Conservation (phyloP, 2,888 invertebrate species). For the Pachymerium ferrugineum region DNA sequence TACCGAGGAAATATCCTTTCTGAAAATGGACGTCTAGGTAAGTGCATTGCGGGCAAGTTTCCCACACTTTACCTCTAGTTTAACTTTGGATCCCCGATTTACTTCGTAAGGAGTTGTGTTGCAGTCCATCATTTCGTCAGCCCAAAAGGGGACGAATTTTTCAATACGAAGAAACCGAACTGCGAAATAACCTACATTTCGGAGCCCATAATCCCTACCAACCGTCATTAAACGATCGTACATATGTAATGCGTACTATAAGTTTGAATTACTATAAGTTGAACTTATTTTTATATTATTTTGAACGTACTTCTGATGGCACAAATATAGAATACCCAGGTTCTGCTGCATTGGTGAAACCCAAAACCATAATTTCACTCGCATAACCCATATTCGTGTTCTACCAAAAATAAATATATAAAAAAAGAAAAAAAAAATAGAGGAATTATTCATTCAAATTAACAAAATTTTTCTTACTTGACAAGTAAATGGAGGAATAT, state of each 20-base stretch:
- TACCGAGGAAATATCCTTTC: constrained; percentile 62
- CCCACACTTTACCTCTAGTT: constrained; percentile 50
- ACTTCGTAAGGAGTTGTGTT: constrained; percentile 61
- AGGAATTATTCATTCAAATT: neutral
- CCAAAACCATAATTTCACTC: constrained; percentile 64
- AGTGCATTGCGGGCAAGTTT: too few species aligned
- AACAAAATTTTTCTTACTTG: constrained; percentile 49
- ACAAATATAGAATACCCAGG: constrained; percentile 65
- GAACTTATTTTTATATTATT: neutral
- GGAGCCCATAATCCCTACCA: constrained; percentile 61
- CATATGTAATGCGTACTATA: constrained; percentile 63
- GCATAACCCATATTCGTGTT: constrained; percentile 62
- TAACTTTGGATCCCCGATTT: constrained; percentile 58
- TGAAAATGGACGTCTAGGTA: too few species aligned
- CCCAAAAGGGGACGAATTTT: constrained; percentile 67
- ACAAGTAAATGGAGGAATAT: constrained; percentile 60
- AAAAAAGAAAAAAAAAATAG: constrained; percentile 4
- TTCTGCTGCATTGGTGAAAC: constrained; percentile 66
- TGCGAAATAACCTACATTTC: constrained; percentile 63
- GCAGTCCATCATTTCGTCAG: constrained; percentile 58
- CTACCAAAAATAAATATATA: constrained; percentile 42
- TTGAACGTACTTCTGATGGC: constrained; percentile 55
- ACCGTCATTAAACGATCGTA: constrained; percentile 63
- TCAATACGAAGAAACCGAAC: constrained; percentile 63
- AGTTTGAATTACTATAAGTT: constrained; percentile 30